phyloP scores from a whole-genome alignment of 2,113 vertebrate species.

The Ellobius talpinus region DNA sequence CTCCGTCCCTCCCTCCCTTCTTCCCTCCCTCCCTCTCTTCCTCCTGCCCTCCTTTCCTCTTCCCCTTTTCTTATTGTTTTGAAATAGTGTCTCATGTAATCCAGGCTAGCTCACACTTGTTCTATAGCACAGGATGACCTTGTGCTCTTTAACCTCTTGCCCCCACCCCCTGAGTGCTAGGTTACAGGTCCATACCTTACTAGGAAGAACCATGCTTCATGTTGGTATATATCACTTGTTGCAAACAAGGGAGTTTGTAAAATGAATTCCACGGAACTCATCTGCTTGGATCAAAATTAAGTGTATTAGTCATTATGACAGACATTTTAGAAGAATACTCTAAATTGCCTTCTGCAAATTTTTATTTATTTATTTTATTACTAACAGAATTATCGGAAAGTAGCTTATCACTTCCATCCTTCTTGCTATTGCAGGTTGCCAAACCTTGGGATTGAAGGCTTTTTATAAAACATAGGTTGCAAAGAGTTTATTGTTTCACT shows the following conservation, averaged over 20 bases:
- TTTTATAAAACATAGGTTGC: neutral
- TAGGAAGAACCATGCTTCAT: neutral
- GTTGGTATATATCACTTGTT: neutral
- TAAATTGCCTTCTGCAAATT: neutral
- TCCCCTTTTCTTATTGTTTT: neutral
- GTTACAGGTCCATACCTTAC: neutral
- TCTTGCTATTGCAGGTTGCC: neutral
- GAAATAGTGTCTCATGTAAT: neutral
- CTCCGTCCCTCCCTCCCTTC: rapidly evolving
- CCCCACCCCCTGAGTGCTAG: neutral
- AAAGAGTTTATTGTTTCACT: slow-evolving; percentile 4
- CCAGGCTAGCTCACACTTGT: neutral
- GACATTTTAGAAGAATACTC: slow-evolving; percentile 1
- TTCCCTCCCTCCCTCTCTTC: rapidly evolving
- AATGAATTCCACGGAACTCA: neutral
- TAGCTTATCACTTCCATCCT: neutral
- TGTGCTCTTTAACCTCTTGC: neutral
- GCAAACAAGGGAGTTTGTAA: neutral
- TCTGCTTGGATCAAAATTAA: slow-evolving; percentile 23
- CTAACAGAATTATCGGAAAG: neutral
- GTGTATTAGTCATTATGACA: neutral
- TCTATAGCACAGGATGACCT: neutral
- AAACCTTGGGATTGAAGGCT: neutral
- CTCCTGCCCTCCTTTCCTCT: neutral
- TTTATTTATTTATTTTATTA: neutral